Base-by-base conservation (phyloP, 2,113 vertebrate species). In the Collichthys lucidus region DNA sequence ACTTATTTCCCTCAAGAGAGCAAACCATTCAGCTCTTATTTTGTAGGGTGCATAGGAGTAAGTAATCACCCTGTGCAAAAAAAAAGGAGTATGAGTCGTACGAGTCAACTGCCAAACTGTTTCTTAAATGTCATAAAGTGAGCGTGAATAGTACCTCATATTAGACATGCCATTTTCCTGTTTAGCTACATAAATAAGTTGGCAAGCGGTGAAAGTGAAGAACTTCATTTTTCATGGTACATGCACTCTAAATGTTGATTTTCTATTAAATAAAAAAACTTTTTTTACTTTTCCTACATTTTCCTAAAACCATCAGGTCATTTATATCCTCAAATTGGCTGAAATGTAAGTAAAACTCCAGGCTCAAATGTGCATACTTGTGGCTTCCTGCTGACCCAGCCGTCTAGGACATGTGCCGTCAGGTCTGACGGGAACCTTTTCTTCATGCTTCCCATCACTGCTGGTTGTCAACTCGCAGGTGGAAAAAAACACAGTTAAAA, bases 341-440 rank as follows among this genome's bases (percentile, higher is more conserved):
- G 1, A 75, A 59, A 68, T 82, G 52, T 55, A 82, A 84, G 61
- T 79, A 64, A 22, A 82, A 68, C 55, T 76, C 70, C 61, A 84
- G 74, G 35, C 49, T 73, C 44, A 44, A 64, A 71, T 50, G 76
- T 66, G 75, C 71, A 83, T 79, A 75, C 52, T 76, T 83, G 76
- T 76, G 85, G 76, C 59, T 83, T 85, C 63, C 61, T 72, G 71
- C 72, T 85, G 83, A 77, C 46, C 79, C 61, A 47, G 64, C 53
- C 24, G 59, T 83, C 64, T 55, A 47, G 80, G 65, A 71, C 64
- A 56, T 72, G 42, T 47, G 46, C 62, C 2, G 15, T 72, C 79
- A 74, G 31, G 35, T 70, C 63, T 26, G 35, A 64, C 56, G 24
- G 60, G 53, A 67, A 67, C 47, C n/a, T 57, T 72, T 76, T 66